Evolutionary conservation across 2,113 vertebrate species (phyloP).

Genomic region (Nymphicus hollandicus): DNA sequence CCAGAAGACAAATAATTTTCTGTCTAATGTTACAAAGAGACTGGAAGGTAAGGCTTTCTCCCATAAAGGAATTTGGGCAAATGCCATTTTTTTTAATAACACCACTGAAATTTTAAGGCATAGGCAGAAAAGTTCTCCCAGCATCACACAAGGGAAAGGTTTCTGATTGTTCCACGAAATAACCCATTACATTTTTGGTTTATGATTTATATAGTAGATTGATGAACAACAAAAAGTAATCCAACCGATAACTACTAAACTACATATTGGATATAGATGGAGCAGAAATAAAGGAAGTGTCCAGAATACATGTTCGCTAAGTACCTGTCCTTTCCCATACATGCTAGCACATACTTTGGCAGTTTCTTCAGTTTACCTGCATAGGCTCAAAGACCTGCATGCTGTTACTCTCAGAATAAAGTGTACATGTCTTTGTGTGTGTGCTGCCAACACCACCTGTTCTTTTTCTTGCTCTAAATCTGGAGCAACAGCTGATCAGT

Average conservation of each 20-base stretch:
- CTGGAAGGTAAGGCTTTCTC: not conserved
- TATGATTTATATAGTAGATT: not conserved
- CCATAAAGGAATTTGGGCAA: not conserved
- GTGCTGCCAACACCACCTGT: not conserved
- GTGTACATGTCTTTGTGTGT: not conserved
- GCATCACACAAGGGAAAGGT: not conserved
- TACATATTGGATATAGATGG: not conserved
- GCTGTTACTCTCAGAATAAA: not conserved
- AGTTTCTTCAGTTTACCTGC: not conserved
- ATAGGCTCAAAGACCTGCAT: not conserved
- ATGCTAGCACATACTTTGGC: not conserved
- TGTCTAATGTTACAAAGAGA: not conserved
- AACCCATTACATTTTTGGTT: not conserved
- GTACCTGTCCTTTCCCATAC: not conserved
- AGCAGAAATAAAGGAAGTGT: not conserved
- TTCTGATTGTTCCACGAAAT: not conserved
- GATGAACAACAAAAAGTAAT: not conserved
- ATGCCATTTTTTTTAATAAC: not conserved
- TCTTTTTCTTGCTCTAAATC: not conserved
- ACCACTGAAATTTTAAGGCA: not conserved
- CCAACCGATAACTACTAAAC: not conserved
- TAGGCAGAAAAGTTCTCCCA: not conserved
- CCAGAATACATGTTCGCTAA: accelerated
- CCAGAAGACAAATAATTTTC: not conserved
- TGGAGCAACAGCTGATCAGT: not conserved